phyloP scores from a whole-genome alignment of 2,888 invertebrate species.

The Torymus tubicola region DNA sequence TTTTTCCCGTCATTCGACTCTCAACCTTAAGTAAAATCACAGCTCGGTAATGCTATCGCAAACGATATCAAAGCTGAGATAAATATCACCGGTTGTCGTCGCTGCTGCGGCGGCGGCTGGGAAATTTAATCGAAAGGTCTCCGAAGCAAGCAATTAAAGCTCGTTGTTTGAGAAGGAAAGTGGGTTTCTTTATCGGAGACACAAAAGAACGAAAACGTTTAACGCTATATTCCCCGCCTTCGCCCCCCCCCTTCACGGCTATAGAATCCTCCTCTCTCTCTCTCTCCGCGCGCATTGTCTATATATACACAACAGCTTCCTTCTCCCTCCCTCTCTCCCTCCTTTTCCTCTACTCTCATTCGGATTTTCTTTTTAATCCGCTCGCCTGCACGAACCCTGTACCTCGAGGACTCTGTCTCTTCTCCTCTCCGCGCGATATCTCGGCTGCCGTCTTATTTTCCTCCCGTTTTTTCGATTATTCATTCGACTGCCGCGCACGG shows the following conservation, averaged over 20 bases:
- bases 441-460: constrained; percentile 44
- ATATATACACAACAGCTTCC: constrained; percentile 38
- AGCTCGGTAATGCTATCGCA: constrained; percentile 11
- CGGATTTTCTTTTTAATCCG: constrained; percentile 52
- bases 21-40: neutral
- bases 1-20: neutral
- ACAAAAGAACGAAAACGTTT: constrained; percentile 37
- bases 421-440: constrained; percentile 6
- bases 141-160: constrained; percentile 40
- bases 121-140: constrained; percentile 47
- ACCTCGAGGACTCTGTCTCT: too few relatives aligned
- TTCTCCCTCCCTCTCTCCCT: neutral
- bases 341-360: constrained; percentile 26
- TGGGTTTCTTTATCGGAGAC: constrained; percentile 46
- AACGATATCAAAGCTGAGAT: constrained; percentile 24
- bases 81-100: constrained; percentile 58
- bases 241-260: too few relatives aligned
- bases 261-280: neutral
- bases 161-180: constrained; percentile 49
- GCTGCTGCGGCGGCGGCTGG: neutral
- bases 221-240: constrained; percentile 5
- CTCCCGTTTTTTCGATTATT: constrained; percentile 25
- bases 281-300: neutral
- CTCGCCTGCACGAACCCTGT: constrained; percentile 5
- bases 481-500: constrained; percentile 4